A percentile compares a stretch with the other conserved stretches of the same genome.
These are phyloP conservation scores for Lacerta agilis DNA, from an alignment of 2,797 vertebrate genomes.

Conservation along the genomic window DNA sequence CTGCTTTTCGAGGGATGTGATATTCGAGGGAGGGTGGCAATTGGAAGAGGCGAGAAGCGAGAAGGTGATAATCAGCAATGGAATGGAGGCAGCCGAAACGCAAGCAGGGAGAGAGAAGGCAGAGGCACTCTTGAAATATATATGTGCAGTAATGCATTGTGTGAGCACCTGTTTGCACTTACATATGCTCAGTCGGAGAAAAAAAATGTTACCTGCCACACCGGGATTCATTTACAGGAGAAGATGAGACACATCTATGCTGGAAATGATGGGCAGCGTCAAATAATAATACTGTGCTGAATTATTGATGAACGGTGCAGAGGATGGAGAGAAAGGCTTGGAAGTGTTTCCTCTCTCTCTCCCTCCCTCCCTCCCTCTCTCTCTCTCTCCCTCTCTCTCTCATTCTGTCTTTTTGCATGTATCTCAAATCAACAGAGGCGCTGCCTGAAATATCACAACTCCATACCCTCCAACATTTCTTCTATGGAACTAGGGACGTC, in stretches of 20 bases:
- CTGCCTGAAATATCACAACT: background rate
- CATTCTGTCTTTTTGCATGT: background rate
- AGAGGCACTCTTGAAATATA: slow-evolving; percentile 44
- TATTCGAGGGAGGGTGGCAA: background rate
- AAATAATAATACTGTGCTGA: background rate
- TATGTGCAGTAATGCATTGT: slow-evolving; percentile 1
- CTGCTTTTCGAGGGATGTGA: background rate
- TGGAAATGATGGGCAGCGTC: fast-evolving
- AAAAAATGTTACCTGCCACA: slow-evolving; percentile 5
- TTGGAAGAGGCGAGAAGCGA: background rate
- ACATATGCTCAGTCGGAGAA: background rate
- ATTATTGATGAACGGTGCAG: fast-evolving
- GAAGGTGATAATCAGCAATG: slow-evolving; percentile 1
- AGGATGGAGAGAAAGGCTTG: fast-evolving
- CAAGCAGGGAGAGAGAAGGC: background rate
- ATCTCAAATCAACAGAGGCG: background rate
- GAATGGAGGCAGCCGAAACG: background rate
- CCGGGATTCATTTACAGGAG: slow-evolving; percentile 36
- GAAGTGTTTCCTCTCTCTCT: background rate
- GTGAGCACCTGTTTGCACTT: background rate
- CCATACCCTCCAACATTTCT: no score
- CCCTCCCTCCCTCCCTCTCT: background rate
- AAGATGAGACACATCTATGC: slow-evolving; percentile 18
- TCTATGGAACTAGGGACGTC: no score
- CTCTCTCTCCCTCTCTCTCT: background rate